Evolutionary conservation across 2,888 invertebrate species (phyloP), one percentile per base, ranked within the genome.

Genomic region (Vesta saturnalis): DNA sequence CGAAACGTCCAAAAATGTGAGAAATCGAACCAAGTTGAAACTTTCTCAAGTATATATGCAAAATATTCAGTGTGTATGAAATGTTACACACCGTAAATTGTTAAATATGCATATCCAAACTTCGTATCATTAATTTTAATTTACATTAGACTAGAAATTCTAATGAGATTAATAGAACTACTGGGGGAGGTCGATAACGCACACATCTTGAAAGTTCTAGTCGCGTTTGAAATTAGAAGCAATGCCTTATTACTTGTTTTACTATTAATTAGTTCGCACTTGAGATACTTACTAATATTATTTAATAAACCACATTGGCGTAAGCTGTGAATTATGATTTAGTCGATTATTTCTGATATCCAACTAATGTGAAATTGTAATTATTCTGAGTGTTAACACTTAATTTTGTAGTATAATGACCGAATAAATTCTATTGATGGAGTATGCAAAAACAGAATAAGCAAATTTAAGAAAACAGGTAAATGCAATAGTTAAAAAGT

Each of bases 201-300:
- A 74, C 71, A 74, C 71, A 74, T 70, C 70, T 72, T 55, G 68
- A 71, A 74, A 72, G 65, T 73, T 64, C 67, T 61, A 69, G 59
- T 62, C 70, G 69, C 73, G 70, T 72, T 70, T 72, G 64, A 75
- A 76, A 74, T 76, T 75, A 74, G 74, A 73, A 56, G 69, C 71
- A 72, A 74, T 77, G 76, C 75, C 76, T 76, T 77, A 77, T 75
- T 76, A 72, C 74, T 64, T 72, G 60, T 69, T 71, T 66, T 67
- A 71, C 66, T 72, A 70, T 76, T 77, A 79, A 80, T 80, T 78
- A 78, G 78, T 74, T 77, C 76, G 76, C 76, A 76, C 77, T 79
- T 76, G 73, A 74, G 65, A 69, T 79, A 15, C 19, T 3, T 49
- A 78, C 78, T 77, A 74, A 77, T 72, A 75, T 78, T 78, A 78